Base-by-base conservation (phyloP, 1,140 invertebrate genomes). In the Pseudomyrmex pallidus region DNA sequence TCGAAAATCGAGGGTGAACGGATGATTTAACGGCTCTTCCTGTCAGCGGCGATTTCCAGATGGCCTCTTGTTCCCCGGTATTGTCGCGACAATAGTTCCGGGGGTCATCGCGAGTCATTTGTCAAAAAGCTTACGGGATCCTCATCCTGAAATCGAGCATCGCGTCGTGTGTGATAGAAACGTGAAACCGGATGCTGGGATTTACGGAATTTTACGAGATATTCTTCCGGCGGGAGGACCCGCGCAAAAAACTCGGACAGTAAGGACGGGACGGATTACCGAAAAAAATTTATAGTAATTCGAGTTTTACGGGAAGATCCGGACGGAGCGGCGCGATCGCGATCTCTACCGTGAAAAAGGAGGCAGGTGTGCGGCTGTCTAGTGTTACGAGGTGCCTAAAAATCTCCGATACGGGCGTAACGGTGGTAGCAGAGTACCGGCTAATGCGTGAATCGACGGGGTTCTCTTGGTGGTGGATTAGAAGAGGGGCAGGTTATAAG, bases 131-230 rank as follows among this genome's bases (percentile, higher is more conserved):
- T 64, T 74, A 63, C 9, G 74, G 59, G 35, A 68, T 64, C 44
- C 59, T 48, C 35, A 17, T 80, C 44, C 80, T 56, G 15, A 74
- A 85, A 83, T 83, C 52, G 72, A 70, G 35, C 54, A 46, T 62
- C 63, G 46, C 56, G 64, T 57, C 59, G 52, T 54, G 15, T 20
- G 56, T 61, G 68, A 62, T 85, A 70, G 91, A 91, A 93, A 92
- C 82, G 83, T 87, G 89, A 92, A 90, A 93, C 92, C 92, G 92
- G 92, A 93, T 92, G 89, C 67, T 67, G 67, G 88, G 86, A 91
- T 92, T 35, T 89, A 91, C 84, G 89, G 88, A 92, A 91, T 89
- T 84, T 72, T 78, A 84, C 83, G 89, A 35, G 35, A 90, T 87
- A 90, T 87, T 90, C 54, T 46, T 82, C 82, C 68, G 70, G 87